phyloP scores from a whole-genome alignment of 2,888 invertebrate genomes.

The Smittia sp. region DNA sequence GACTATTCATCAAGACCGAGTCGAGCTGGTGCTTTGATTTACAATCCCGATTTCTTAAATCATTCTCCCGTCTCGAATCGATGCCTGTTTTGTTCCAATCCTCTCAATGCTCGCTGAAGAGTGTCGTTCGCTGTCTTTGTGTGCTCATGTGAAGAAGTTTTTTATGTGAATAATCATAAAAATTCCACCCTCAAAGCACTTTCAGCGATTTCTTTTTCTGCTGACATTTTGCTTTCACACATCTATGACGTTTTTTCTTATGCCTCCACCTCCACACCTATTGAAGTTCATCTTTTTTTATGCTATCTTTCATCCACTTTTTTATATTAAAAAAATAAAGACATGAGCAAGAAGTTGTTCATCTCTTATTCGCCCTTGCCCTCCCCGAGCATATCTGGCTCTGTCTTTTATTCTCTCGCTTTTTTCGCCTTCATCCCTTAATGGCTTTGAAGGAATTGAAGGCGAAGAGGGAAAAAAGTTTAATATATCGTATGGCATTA shows the following conservation, averaged over 20 bases:
- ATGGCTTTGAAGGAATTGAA: slow-evolving; percentile 30
- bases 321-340: slow-evolving; percentile 34
- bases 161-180: background rate
- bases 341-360: slow-evolving; percentile 26
- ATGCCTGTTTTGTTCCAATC: no score
- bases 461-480: slow-evolving; percentile 34
- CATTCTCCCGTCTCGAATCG: background rate
- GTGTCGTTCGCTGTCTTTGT: background rate
- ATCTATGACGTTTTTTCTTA: background rate
- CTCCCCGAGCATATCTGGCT: background rate
- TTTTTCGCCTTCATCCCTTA: slow-evolving; percentile 15
- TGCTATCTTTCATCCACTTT: slow-evolving; percentile 28
- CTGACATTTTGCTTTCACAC: slow-evolving; percentile 5
- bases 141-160: background rate
- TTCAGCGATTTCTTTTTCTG: background rate
- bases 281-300: slow-evolving; percentile 24
- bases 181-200: slow-evolving; percentile 5
- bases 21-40: slow-evolving; percentile 4
- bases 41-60: background rate
- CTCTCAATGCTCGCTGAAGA: background rate
- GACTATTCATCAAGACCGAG: no score
- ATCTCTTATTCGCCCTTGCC: background rate
- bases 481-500: slow-evolving; percentile 38
- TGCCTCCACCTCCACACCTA: background rate
- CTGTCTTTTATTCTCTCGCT: slow-evolving; percentile 6